Evolutionary conservation across 2,797 vertebrate species (phyloP).

Genomic region (Chelonia mydas): DNA sequence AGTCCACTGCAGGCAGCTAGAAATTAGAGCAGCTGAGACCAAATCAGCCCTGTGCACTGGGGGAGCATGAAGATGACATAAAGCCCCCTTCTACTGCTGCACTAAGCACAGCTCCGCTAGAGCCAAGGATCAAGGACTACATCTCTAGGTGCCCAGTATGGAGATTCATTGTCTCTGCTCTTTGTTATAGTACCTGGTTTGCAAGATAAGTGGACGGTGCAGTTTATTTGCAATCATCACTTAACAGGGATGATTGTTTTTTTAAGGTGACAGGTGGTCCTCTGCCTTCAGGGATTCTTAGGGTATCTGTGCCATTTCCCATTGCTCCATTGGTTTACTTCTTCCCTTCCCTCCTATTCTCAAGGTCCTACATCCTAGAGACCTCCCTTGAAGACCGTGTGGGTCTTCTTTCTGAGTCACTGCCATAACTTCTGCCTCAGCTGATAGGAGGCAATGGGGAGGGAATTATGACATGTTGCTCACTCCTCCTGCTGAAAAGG

Average conservation of each 20-base stretch:
- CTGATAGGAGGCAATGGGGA: fast-evolving
- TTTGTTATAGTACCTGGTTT: not conserved
- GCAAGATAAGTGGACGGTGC: not conserved
- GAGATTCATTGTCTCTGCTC: not conserved
- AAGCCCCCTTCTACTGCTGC: not conserved
- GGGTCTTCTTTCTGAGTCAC: not conserved
- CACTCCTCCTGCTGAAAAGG: not conserved
- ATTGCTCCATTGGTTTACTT: not conserved
- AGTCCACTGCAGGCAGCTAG: not conserved
- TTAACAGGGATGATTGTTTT: not conserved
- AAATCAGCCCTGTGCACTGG: not conserved
- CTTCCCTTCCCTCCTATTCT: not conserved
- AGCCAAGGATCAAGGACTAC: not conserved
- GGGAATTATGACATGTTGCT: not conserved
- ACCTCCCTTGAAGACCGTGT: not conserved
- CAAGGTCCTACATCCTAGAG: not conserved
- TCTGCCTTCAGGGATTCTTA: not conserved
- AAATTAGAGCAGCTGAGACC: not conserved
- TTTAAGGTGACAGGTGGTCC: not conserved
- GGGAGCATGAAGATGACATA: not conserved
- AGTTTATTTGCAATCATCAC: not conserved
- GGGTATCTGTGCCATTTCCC: not conserved
- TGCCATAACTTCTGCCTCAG: not conserved
- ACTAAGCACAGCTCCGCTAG: not conserved
- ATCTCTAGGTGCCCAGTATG: not conserved